Evolutionary conservation across 2,888 invertebrate species (phyloP), one percentile per base, ranked within the genome.

Genomic region (Argyresthia goedartella): DNA sequence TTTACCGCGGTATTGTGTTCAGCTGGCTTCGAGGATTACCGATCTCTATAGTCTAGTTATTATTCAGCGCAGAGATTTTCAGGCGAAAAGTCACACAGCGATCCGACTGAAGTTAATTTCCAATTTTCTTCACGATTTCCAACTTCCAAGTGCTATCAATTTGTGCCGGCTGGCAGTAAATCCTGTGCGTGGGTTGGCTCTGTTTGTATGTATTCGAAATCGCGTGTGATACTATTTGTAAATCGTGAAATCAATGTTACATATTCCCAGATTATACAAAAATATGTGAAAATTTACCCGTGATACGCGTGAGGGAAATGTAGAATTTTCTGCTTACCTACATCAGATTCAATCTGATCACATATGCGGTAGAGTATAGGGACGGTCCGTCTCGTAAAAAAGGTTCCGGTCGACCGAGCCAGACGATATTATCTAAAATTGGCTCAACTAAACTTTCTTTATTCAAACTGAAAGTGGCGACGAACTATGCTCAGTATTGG

Each of bases 21-120:
- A 69, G 64, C 69, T 65, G 69, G 70, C 73, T 75, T 74, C 65
- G 62, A 70, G 74, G 71, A 82, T 78, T 79, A 73, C 73, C 71
- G 77, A 81, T 80, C 76, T 74, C 73, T 74, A 81, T 77, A 73
- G 69, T 57, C 75, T 81, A 74, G 73, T 84, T 84, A 77, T 81
- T 73, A 84, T 81, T 81, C 81, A 59, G 64, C 66, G 64, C 73
- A 76, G 76, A 76, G 67, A 72, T 69, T 71, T 70, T 67, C 66
- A 65, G 69, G 71, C 69, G 70, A 68, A 62, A 78, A 79, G 69
- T 75, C 74, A 69, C 73, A 76, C 69, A 67, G 67, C 65, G 72
- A 66, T 69, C 73, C 71, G 67, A 61, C 70, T 66, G 73, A 81
- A 80, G 73, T 77, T 79, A 75, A 79, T 79, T 78, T 73, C 67